Conservation (phyloP, 1,140 invertebrate genomes). For the Ectropis grisescens region DNA sequence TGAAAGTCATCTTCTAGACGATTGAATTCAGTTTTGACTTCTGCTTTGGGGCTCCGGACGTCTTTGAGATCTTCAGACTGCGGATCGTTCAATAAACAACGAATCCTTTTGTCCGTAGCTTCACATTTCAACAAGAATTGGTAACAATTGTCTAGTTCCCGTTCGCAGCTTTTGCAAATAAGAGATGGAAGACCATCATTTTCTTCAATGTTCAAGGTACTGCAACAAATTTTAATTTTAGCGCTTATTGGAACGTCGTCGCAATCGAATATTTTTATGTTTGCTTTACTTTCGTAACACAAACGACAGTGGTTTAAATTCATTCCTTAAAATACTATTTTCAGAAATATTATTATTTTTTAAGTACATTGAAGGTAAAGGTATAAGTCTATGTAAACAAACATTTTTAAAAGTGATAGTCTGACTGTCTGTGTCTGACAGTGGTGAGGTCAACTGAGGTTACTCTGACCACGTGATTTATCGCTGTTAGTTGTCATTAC, state of each 20-base stretch:
- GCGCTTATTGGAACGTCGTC: constrained; percentile 17
- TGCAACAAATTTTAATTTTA: constrained; percentile 45
- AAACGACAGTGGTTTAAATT: constrained; percentile 31
- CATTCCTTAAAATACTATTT: constrained; percentile 16
- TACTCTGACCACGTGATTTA: too few relatives aligned
- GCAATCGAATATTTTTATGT: constrained; percentile 22
- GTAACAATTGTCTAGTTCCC: constrained; percentile 28
- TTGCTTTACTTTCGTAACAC: constrained; percentile 34
- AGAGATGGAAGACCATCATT: constrained; percentile 28
- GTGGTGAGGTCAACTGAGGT: too few relatives aligned
- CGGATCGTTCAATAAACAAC: too few relatives aligned
- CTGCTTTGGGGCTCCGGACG: too few relatives aligned
- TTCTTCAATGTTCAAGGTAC: constrained; percentile 26
- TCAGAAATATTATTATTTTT: too few relatives aligned
- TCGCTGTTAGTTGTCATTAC: too few relatives aligned
- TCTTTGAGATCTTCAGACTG: too few relatives aligned
- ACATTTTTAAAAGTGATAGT: too few relatives aligned
- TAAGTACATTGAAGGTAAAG: too few relatives aligned
- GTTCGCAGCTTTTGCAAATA: constrained; percentile 32
- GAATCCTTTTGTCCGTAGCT: constrained; percentile 33
- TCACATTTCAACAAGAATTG: constrained; percentile 45
- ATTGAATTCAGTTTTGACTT: constrained; percentile 11
- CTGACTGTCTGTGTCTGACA: too few relatives aligned
- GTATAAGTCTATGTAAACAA: too few relatives aligned
- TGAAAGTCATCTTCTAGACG: constrained; percentile 2